Evolutionary conservation across 2,797 vertebrate species (phyloP).

Genomic region (Sphenodon punctatus): DNA sequence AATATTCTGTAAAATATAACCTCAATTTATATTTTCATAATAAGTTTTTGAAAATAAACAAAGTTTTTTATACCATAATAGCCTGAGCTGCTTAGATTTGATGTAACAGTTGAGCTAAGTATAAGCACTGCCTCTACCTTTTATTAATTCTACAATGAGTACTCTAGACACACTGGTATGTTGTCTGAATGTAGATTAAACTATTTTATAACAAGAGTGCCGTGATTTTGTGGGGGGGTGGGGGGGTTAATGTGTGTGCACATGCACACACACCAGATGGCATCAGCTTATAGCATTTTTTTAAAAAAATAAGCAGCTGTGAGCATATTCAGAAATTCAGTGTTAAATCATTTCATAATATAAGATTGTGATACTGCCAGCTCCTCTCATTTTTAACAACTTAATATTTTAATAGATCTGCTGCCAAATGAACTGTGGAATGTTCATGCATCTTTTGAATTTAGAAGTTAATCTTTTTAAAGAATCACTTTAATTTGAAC

Average conservation of each 20-base stretch:
- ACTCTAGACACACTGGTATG: neutral
- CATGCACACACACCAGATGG: neutral
- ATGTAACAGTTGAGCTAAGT: neutral
- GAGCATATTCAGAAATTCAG: neutral
- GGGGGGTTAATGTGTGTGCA: too few species aligned
- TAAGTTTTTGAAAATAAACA: neutral
- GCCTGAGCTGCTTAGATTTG: neutral
- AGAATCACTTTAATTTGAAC: too few species aligned
- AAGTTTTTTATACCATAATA: too few species aligned
- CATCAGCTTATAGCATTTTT: neutral
- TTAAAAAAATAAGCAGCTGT: neutral
- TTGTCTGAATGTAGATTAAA: neutral
- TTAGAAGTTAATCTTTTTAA: too few species aligned
- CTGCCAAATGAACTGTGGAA: too few species aligned
- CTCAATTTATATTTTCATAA: neutral
- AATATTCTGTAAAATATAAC: slow-evolving; percentile 27
- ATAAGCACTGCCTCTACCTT: neutral
- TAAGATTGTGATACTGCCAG: too few species aligned
- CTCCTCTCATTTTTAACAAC: neutral
- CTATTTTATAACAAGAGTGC: neutral
- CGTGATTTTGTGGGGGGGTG: too few species aligned
- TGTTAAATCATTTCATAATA: neutral
- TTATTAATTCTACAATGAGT: neutral
- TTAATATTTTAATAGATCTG: too few species aligned
- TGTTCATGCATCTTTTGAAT: too few species aligned